phyloP scores from a whole-genome alignment of 2,888 invertebrate species.

The Timandra comae region DNA sequence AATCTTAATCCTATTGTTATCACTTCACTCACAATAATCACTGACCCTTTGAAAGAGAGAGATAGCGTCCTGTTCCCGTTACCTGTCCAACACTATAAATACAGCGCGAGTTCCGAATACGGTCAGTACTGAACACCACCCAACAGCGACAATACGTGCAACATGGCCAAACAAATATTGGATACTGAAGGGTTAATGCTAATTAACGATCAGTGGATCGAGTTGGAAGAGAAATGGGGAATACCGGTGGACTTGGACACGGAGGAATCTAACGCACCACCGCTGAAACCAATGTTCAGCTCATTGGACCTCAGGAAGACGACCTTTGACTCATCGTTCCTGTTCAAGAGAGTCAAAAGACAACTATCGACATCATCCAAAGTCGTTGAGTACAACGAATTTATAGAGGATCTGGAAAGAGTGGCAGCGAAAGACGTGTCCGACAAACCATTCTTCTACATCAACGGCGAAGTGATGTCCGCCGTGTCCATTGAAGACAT shows the following conservation, averaged over 20 bases:
- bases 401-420: conserved; percentile 42
- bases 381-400: conserved; percentile 47
- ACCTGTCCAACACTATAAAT: too few relatives aligned
- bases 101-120: too few relatives aligned
- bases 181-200: conserved; percentile 53
- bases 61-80: too few relatives aligned
- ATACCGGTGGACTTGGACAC: conserved; percentile 57
- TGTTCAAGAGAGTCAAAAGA: conserved; percentile 31
- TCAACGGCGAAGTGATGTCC: conserved; percentile 53
- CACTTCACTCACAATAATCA: too few relatives aligned
- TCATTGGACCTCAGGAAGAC: conserved; percentile 46
- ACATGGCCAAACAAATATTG: conserved; percentile 22
- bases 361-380: conserved; percentile 26
- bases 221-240: conserved; percentile 58
- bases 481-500: conserved; percentile 58
- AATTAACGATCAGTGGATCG: conserved; percentile 57
- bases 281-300: conserved; percentile 42
- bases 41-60: too few relatives aligned
- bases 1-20: too few relatives aligned
- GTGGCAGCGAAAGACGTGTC: conserved; percentile 25
- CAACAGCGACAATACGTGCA: too few relatives aligned
- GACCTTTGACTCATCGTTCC: conserved; percentile 59
- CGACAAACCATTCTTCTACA: conserved; percentile 40
- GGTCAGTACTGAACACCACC: too few relatives aligned
- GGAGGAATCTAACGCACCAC: conserved; percentile 39